Conservation (phyloP, 2,888 invertebrate genomes). For the Synanthedon tipuliformis region DNA sequence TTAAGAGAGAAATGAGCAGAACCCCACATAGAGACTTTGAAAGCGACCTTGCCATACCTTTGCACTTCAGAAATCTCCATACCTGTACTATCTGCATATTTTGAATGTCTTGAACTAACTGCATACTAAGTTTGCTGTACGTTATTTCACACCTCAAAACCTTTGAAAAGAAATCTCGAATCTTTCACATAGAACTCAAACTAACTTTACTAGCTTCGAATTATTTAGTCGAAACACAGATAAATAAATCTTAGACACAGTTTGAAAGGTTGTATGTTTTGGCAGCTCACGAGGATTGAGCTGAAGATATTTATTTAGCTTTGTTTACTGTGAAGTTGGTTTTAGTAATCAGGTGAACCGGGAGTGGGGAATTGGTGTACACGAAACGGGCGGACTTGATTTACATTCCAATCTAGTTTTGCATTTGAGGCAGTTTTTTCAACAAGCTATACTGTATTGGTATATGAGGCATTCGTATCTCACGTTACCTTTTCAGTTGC, state of each 20-base stretch:
- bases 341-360: conserved; percentile 51
- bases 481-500: not conserved
- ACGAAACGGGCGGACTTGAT: conserved; percentile 51
- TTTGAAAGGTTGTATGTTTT: not conserved
- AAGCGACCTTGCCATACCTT: too few relatives aligned
- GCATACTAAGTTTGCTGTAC: too few relatives aligned
- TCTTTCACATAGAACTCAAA: too few relatives aligned
- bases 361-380: conserved; percentile 26
- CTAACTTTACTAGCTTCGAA: not conserved
- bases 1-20: too few relatives aligned
- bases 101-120: too few relatives aligned
- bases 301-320: not conserved
- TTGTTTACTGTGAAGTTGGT: conserved; percentile 10
- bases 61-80: too few relatives aligned
- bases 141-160: too few relatives aligned
- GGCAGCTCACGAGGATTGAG: not conserved
- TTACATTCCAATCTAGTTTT: conserved; percentile 57
- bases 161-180: too few relatives aligned
- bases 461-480: not conserved
- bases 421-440: conserved; percentile 41
- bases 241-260: not conserved
- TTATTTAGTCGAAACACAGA: not conserved
- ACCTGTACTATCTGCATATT: too few relatives aligned
- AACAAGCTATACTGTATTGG: not conserved
- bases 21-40: too few relatives aligned